Conservation (phyloP, 1,140 invertebrate genomes). For the Lucilia sericata region DNA sequence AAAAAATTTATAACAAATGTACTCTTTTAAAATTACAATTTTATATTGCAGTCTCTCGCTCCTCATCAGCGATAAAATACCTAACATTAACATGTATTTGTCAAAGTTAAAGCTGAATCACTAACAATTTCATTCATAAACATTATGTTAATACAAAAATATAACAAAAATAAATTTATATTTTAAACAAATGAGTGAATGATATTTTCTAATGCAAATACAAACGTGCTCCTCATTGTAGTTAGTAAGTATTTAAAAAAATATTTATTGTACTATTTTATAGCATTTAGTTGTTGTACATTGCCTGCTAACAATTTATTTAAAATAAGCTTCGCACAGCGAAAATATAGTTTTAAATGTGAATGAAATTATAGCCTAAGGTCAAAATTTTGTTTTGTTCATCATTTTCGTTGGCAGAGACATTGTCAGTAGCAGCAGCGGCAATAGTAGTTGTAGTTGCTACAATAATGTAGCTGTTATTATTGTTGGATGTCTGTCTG, state of each 20-base stretch:
- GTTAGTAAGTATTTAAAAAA: too few relatives aligned
- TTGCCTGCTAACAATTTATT: conserved; percentile 43
- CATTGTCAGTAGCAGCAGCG: conserved; percentile 12
- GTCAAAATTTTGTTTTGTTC: conserved; percentile 38
- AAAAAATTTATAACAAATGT: neutral
- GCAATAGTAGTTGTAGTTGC: neutral
- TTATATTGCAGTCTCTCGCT: neutral
- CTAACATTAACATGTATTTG: neutral
- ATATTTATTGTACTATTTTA: neutral
- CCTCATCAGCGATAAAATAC: neutral
- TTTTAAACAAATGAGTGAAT: too few relatives aligned
- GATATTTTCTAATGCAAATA: too few relatives aligned
- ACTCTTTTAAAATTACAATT: neutral
- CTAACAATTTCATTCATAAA: too few relatives aligned
- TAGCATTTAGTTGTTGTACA: neutral
- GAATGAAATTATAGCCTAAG: conserved; percentile 46
- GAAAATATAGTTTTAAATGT: conserved; percentile 46
- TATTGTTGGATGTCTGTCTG: too few relatives aligned
- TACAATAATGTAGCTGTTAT: neutral
- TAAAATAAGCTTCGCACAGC: conserved; percentile 41
- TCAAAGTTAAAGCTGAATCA: neutral
- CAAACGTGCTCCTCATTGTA: too few relatives aligned
- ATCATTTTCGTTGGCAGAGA: conserved; percentile 18
- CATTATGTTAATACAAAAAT: too few relatives aligned
- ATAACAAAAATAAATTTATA: too few relatives aligned